phyloP scores from a whole-genome alignment of 2,888 invertebrate genomes.

The Callinectes sapidus region DNA sequence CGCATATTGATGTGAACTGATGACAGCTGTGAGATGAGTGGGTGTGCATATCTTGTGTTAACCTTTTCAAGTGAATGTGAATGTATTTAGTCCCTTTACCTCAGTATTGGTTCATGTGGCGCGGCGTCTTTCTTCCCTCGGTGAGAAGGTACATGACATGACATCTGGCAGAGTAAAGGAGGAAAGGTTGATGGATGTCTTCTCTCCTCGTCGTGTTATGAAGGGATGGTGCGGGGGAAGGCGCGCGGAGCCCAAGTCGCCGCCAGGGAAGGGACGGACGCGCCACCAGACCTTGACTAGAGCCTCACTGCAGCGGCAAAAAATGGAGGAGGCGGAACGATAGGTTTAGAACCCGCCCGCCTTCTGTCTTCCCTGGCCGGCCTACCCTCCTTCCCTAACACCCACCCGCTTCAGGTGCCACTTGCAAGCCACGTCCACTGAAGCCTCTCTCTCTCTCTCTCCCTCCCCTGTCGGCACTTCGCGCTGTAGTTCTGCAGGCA shows the following conservation, averaged over 20 bases:
- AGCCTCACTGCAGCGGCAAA: slow-evolving; percentile 58
- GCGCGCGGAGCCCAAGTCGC: slow-evolving; percentile 27
- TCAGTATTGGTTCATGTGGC: background rate
- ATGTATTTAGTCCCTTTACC: background rate
- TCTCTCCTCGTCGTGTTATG: background rate
- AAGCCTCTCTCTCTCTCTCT: too few relatives aligned
- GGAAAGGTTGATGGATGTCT: background rate
- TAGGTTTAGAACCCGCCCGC: slow-evolving; percentile 47
- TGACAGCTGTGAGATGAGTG: background rate
- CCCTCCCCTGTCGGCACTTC: too few relatives aligned
- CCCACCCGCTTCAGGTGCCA: slow-evolving; percentile 19
- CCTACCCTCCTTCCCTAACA: background rate
- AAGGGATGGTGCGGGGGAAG: background rate
- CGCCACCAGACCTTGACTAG: slow-evolving; percentile 46
- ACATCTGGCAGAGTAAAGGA: background rate
- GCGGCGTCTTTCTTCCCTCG: background rate
- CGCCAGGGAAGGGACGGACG: slow-evolving; percentile 46
- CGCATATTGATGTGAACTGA: background rate
- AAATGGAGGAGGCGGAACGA: slow-evolving; percentile 48
- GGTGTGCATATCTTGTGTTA: background rate
- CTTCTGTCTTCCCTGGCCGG: slow-evolving; percentile 23
- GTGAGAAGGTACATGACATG: background rate
- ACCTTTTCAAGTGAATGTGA: background rate
- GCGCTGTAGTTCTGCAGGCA: background rate
- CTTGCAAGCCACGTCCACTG: background rate